Base-by-base conservation (phyloP, 2,113 vertebrate species). In the Muntiacus reevesi region DNA sequence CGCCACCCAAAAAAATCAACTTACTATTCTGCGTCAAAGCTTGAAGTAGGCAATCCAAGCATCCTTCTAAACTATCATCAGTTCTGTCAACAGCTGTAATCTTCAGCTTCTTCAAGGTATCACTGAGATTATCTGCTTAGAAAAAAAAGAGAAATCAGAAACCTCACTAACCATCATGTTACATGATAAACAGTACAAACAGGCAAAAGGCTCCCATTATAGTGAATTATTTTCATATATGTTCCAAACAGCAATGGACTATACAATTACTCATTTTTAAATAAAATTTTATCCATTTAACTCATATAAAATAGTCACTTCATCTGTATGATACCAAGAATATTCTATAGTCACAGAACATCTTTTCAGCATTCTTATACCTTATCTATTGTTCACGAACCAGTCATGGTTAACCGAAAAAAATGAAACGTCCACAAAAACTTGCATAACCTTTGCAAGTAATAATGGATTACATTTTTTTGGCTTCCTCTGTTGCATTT, bases 31-130 rank as follows among this genome's bases (percentile, higher is more conserved):
- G 99, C 98, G 99, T 98, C 96, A 99, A 98, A 19, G 99, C 99
- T 98, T 99, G 99, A 97, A 99, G 99, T 97, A 99, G 98, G 98
- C 99, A 99, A 98, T 99, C 99, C 99, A 99, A 99, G 84, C 99
- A 99, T 98, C 99, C 99, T 98, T 99, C 99, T 98, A 99, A 98
- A 76, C 99, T 99, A 98, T 99, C 99, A 36, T 99, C 98, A 93
- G 99, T 97, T 96, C 98, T 99, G 98, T 99, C 99, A 89, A 98
- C 98, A 30, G 99, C 99, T 36, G 99, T 99, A 94, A 99, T 99
- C 99, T 99, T 99, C 99, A 99, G 99, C 94, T 99, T 99, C 99
- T 99, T 99, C 98, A 99, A 98, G 96, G 99, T 99, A 21, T 99
- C 99, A 89, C 99, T 99, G 97, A 99, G 99, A 99, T 99, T 99